A percentile compares a stretch with the other conserved stretches of the same genome.
Conservation (phyloP, 2,797 vertebrate genomes). For the Agapornis canus region DNA sequence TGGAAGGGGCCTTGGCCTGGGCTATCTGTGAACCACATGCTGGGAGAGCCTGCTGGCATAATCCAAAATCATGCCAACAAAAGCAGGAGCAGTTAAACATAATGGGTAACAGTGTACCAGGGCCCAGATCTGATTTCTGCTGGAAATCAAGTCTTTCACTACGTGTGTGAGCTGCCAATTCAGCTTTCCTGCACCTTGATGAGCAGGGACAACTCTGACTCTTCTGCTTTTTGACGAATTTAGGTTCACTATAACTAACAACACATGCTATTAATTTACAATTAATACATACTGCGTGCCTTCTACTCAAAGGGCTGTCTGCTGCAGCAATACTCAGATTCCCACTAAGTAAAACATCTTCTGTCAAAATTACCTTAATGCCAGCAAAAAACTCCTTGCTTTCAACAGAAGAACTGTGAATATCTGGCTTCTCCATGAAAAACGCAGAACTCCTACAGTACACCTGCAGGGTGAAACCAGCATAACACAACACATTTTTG, state of each 20-base stretch:
- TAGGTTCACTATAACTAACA: neutral
- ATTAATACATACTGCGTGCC: neutral
- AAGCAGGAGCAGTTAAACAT: neutral
- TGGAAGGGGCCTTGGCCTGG: neutral
- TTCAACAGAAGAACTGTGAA: constrained; percentile 77
- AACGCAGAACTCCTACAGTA: constrained; percentile 87
- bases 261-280: neutral
- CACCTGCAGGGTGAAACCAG: constrained; percentile 77
- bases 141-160: neutral
- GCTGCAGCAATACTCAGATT: neutral
- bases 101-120: neutral
- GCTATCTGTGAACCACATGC: neutral
- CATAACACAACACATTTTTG: neutral
- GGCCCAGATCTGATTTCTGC: neutral
- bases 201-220: neutral
- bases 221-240: neutral
- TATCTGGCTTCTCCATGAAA: constrained; percentile 82
- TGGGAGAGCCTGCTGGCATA: neutral
- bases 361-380: constrained; percentile 79
- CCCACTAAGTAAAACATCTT: neutral
- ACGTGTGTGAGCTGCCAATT: rapidly evolving
- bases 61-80: neutral
- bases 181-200: neutral
- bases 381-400: constrained; percentile 90
- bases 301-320: neutral